Evolutionary conservation across 2,888 invertebrate genomes (phyloP), one percentile per base, ranked within the genome.

Genomic region (Eupithecia tripunctaria): DNA sequence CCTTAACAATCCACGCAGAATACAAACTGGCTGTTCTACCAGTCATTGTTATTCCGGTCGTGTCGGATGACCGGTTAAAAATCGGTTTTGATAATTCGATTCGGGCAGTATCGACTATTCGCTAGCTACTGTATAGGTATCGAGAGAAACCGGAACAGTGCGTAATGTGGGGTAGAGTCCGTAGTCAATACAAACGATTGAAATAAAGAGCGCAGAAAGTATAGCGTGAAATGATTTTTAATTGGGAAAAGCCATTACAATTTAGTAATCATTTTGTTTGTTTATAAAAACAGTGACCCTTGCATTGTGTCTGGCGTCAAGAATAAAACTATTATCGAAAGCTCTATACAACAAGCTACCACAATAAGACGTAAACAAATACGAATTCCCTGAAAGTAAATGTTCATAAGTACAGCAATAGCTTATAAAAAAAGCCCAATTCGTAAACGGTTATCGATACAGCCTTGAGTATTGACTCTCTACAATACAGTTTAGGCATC

Each of bases 21-120:
- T 41, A 64, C 69, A 67, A 62, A 76, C 70, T 62, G 25, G 56
- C 56, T 56, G 69, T 66, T 73, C 75, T 71, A 67, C 72, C 71
- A 67, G 70, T 80, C 84, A 86, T 89, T 89, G 88, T 86, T 82
- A 89, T 87, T 88, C 86, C 72, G 73, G 71, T 75, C 81, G 83
- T 81, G 81, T 82, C 74, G 80, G 84, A 85, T 86, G 83, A 83
- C 84, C 82, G 76, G 78, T 78, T 79, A 76, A 84, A 85, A 84
- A 84, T 86, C 81, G 81, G 81, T 74, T 67, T 80, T 82, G 80
- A 83, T 87, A 86, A 86, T 85, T 84, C 56, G 86, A 88, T 88
- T 85, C 82, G 69, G 80, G 79, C 83, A 74, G 71, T 75, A 76
- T 73, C 71, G 74, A 43, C 51, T 71, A 72, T 72, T 56, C 56